phyloP scores from a whole-genome alignment of 2,888 invertebrate genomes.

The Punctoribates punctum region DNA sequence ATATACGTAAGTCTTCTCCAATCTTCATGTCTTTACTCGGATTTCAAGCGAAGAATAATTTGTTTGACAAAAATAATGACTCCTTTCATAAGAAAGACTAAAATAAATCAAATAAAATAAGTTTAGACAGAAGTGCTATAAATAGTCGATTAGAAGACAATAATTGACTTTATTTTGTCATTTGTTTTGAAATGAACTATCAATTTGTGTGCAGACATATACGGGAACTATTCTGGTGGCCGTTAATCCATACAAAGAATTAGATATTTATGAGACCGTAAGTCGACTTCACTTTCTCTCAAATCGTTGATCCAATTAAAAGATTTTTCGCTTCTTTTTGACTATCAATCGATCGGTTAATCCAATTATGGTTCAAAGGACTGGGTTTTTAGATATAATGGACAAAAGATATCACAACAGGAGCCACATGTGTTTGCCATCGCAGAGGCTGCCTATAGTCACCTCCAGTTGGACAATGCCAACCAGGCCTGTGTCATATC shows the following conservation, averaged over 20 bases:
- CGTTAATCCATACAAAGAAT: conserved; percentile 88
- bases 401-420: conserved; percentile 68
- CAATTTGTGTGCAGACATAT: conserved; percentile 68
- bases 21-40: background rate
- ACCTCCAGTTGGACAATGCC: conserved; percentile 58
- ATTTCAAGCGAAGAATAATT: too few relatives aligned
- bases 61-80: too few relatives aligned
- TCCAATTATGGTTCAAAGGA: conserved; percentile 59
- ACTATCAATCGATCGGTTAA: background rate
- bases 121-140: background rate
- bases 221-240: conserved; percentile 88
- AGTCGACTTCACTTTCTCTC: conserved; percentile 27
- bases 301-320: background rate
- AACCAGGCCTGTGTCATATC: conserved; percentile 85
- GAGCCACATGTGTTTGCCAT: conserved; percentile 87
- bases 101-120: background rate
- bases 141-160: background rate
- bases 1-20: conserved; percentile 67
- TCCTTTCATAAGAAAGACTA: background rate
- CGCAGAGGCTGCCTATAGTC: conserved; percentile 81
- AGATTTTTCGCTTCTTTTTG: background rate
- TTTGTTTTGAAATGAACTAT: background rate
- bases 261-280: conserved; percentile 78
- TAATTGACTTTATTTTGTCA: background rate
- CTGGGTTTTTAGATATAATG: conserved; percentile 74